phyloP scores from a whole-genome alignment of 2,113 vertebrate genomes.

The Lampris megalopsis region DNA sequence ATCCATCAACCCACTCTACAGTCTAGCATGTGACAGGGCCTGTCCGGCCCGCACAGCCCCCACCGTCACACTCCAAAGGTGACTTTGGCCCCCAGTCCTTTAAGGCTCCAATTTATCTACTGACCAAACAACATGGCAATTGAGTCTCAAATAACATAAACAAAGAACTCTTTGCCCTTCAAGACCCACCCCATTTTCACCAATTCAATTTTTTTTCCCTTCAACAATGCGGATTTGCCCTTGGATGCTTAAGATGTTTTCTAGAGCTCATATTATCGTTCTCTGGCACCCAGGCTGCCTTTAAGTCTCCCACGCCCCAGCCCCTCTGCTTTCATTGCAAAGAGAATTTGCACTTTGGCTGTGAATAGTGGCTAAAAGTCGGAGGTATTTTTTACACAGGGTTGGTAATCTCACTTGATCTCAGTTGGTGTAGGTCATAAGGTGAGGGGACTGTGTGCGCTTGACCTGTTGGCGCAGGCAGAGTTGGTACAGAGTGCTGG shows the following conservation, averaged over 20 bases:
- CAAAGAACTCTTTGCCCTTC: constrained; percentile 46
- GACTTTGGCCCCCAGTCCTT: constrained; percentile 52
- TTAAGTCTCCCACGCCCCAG: constrained; percentile 15
- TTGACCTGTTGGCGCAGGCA: constrained; percentile 68
- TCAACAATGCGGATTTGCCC: constrained; percentile 40
- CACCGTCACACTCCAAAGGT: constrained; percentile 43
- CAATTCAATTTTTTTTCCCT: constrained; percentile 39
- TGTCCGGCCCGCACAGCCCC: constrained; percentile 19
- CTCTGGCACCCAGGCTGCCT: constrained; percentile 24
- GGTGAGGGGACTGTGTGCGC: constrained; percentile 67
- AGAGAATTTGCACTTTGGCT: constrained; percentile 63
- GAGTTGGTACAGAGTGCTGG: constrained; percentile 51
- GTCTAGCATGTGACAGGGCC: constrained; percentile 17
- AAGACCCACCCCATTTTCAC: constrained; percentile 7
- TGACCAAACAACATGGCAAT: constrained; percentile 56
- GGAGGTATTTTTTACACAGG: constrained; percentile 61
- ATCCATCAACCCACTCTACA: constrained; percentile 38
- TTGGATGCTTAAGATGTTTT: constrained; percentile 47
- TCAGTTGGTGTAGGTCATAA: constrained; percentile 61
- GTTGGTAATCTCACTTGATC: constrained; percentile 68
- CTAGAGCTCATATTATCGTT: constrained; percentile 49
- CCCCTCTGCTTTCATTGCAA: not conserved
- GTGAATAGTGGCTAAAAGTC: constrained; percentile 53
- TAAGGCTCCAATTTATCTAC: constrained; percentile 55
- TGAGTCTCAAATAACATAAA: constrained; percentile 61